Conservation (phyloP, 2,888 invertebrate genomes). For the Agrypnus murinus region DNA sequence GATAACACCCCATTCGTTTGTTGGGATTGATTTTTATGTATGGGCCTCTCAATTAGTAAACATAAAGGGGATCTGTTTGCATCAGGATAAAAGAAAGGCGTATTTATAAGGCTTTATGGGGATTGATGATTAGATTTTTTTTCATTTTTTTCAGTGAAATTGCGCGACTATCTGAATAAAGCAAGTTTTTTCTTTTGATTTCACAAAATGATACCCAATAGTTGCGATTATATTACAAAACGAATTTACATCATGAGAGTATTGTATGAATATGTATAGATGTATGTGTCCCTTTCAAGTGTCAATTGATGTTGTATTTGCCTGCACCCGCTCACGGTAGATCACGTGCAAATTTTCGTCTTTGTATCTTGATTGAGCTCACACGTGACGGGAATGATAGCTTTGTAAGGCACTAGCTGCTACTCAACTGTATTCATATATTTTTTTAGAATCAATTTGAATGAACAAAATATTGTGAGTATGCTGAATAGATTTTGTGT, state of each 20-base stretch:
- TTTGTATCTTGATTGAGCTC: slow-evolving; percentile 69
- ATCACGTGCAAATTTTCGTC: slow-evolving; percentile 70
- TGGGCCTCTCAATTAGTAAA: slow-evolving; percentile 69
- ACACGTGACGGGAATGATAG: slow-evolving; percentile 48
- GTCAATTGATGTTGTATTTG: slow-evolving; percentile 61
- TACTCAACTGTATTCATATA: slow-evolving; percentile 47
- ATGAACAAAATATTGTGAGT: slow-evolving; percentile 1
- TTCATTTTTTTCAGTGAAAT: not conserved
- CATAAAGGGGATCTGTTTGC: slow-evolving; percentile 59
- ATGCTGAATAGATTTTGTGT: too few species aligned
- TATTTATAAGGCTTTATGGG: slow-evolving; percentile 53
- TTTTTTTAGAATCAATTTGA: slow-evolving; percentile 23
- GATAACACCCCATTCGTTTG: slow-evolving; percentile 54
- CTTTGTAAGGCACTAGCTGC: slow-evolving; percentile 31
- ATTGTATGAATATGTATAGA: slow-evolving; percentile 50
- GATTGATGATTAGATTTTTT: slow-evolving; percentile 6
- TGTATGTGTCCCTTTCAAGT: slow-evolving; percentile 48
- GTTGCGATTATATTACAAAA: slow-evolving; percentile 24
- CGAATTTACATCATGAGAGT: slow-evolving; percentile 30
- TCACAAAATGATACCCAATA: not conserved
- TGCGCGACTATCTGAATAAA: not conserved
- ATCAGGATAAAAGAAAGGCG: slow-evolving; percentile 61
- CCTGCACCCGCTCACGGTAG: slow-evolving; percentile 62
- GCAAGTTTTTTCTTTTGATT: not conserved
- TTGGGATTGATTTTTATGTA: slow-evolving; percentile 68